Percentiles rank a stretch among this genome's conserved stretches.
phyloP scores from a whole-genome alignment of 2,888 invertebrate species.

The Exephanes ischioxanthus region DNA sequence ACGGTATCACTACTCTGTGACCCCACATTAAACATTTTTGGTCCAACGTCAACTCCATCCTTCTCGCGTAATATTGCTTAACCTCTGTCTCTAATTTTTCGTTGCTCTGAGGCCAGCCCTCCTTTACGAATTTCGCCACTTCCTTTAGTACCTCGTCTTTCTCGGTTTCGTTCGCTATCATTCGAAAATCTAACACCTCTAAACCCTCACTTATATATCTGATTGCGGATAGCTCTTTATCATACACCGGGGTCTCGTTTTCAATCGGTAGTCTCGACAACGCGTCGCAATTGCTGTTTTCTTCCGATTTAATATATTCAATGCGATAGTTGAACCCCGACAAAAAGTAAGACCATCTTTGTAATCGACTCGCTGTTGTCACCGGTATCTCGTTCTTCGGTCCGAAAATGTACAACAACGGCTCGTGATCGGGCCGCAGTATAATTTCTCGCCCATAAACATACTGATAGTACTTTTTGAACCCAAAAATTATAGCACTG shows the following conservation, averaged over 20 bases:
- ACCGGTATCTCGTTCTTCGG: conserved; percentile 15
- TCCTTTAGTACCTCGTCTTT: neutral
- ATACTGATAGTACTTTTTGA: conserved; percentile 36
- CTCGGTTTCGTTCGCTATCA: neutral
- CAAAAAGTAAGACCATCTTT: conserved; percentile 26
- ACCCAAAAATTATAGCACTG: conserved; percentile 44
- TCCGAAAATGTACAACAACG: conserved; percentile 21
- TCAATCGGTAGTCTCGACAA: conserved; percentile 57
- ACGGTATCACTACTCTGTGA: conserved; percentile 8
- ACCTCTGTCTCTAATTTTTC: neutral
- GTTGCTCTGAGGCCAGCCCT: neutral
- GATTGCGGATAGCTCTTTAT: neutral
- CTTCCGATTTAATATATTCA: conserved; percentile 42
- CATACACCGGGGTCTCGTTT: conserved; percentile 29
- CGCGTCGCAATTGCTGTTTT: conserved; percentile 60
- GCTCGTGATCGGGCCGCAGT: conserved; percentile 23
- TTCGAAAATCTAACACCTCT: neutral
- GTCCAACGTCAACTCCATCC: neutral
- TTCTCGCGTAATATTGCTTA: neutral
- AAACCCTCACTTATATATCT: neutral
- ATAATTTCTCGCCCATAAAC: neutral
- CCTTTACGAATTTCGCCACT: neutral
- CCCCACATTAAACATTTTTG: conserved; percentile 9
- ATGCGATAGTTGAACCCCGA: conserved; percentile 13
- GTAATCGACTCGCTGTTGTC: conserved; percentile 22